Percentiles rank a stretch among this genome's conserved stretches.
Evolutionary conservation across 2,113 vertebrate species (phyloP).

Genomic region (Phylloscopus whistleri): DNA sequence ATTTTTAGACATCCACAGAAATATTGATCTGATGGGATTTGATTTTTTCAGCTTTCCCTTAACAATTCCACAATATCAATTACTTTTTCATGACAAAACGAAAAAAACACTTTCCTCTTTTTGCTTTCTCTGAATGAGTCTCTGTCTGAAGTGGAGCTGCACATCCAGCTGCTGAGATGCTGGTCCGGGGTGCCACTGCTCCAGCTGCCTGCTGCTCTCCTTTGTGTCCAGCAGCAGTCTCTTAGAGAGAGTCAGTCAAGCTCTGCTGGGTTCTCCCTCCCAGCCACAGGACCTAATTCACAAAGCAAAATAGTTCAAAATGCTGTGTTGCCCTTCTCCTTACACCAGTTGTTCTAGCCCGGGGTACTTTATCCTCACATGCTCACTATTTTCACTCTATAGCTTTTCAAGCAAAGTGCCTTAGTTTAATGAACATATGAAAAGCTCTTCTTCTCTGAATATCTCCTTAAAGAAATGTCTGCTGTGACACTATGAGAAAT

Average conservation of each 20-base stretch:
- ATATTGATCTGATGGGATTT: background rate
- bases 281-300: background rate
- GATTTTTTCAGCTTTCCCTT: background rate
- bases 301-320: background rate
- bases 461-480: background rate
- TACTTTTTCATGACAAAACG: background rate
- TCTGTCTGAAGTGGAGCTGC: background rate
- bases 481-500: background rate
- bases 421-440: background rate
- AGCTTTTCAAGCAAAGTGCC: background rate
- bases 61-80: accelerated
- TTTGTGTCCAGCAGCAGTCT: background rate
- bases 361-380: background rate
- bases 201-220: background rate
- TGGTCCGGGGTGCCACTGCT: background rate
- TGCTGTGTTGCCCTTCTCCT: background rate
- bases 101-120: background rate
- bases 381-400: background rate
- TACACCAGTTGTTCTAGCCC: background rate
- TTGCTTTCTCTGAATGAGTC: background rate
- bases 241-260: background rate
- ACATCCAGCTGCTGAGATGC: background rate
- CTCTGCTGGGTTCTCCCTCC: background rate
- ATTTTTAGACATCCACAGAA: background rate
- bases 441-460: background rate